phyloP scores from a whole-genome alignment of 2,888 invertebrate genomes.

The Agonopterix arenella region DNA sequence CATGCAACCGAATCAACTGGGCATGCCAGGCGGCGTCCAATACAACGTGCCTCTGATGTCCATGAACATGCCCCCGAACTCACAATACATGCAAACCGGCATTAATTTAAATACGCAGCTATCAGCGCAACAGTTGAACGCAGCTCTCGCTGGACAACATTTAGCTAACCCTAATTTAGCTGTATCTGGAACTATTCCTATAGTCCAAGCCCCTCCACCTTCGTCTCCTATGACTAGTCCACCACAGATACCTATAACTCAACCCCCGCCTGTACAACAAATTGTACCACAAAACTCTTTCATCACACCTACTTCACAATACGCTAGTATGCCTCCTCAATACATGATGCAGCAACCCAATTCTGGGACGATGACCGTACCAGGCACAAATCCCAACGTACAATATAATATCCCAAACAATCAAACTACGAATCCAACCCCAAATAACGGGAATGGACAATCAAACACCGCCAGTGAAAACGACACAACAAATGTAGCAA shows the following conservation, averaged over 20 bases:
- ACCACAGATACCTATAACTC: slow-evolving; percentile 41
- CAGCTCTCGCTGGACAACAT: slow-evolving; percentile 59
- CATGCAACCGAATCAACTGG: slow-evolving; percentile 65
- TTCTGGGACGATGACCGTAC: slow-evolving; percentile 42
- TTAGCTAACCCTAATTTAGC: slow-evolving; percentile 41
- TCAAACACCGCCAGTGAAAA: slow-evolving; percentile 34
- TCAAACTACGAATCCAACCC: slow-evolving; percentile 30
- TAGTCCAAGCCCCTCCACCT: slow-evolving; percentile 55
- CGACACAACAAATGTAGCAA: slow-evolving; percentile 41
- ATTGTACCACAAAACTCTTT: slow-evolving; percentile 53
- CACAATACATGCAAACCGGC: slow-evolving; percentile 61
- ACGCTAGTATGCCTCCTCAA: slow-evolving; percentile 50
- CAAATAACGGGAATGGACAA: slow-evolving; percentile 51
- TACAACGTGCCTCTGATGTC: slow-evolving; percentile 65
- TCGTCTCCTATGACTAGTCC: slow-evolving; percentile 46
- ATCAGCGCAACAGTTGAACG: slow-evolving; percentile 65
- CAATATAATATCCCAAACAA: slow-evolving; percentile 51
- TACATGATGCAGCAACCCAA: slow-evolving; percentile 63
- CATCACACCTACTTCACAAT: slow-evolving; percentile 57
- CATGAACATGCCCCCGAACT: slow-evolving; percentile 59
- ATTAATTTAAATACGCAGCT: slow-evolving; percentile 60
- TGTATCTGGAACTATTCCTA: slow-evolving; percentile 45
- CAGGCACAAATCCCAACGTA: slow-evolving; percentile 42
- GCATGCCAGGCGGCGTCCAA: slow-evolving; percentile 59
- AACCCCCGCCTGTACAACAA: slow-evolving; percentile 51